These are phyloP conservation scores for Doris montereyensis DNA, from an alignment of 2,888 invertebrate genomes.

Conservation along the genomic window DNA sequence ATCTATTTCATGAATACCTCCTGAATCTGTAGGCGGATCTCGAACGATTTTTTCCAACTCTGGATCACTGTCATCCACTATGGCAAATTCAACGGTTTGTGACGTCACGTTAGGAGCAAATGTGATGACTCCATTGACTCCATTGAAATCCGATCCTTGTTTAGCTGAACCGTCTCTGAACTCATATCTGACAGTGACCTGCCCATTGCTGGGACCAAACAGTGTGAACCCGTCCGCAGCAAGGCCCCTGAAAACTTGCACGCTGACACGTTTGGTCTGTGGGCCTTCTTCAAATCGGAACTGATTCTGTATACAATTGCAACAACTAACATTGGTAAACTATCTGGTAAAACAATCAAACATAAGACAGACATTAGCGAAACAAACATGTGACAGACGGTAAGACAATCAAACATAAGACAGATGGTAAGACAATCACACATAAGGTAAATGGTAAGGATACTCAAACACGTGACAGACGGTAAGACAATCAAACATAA, in stretches of 20 bases:
- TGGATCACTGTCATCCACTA: slow-evolving; percentile 62
- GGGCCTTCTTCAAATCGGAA: slow-evolving; percentile 62
- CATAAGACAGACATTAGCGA: too few species aligned
- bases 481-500: too few species aligned
- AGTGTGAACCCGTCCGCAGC: slow-evolving; percentile 52
- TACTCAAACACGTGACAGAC: too few species aligned
- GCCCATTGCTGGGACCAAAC: slow-evolving; percentile 58
- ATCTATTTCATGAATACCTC: neutral
- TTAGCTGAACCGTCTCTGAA: slow-evolving; percentile 50
- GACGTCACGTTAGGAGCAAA: slow-evolving; percentile 55
- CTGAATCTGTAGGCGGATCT: neutral
- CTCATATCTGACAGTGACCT: slow-evolving; percentile 57
- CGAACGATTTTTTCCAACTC: slow-evolving; percentile 63
- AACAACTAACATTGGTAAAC: too few species aligned
- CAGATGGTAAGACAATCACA: too few species aligned
- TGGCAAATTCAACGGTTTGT: slow-evolving; percentile 54
- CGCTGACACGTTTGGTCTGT: slow-evolving; percentile 43
- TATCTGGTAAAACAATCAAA: too few species aligned
- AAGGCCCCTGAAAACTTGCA: slow-evolving; percentile 62
- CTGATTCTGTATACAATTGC: slow-evolving; percentile 52
- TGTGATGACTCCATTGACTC: slow-evolving; percentile 55
- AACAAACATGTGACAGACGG: too few species aligned
- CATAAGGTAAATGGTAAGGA: too few species aligned
- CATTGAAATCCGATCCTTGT: slow-evolving; percentile 56
- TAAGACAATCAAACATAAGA: too few species aligned